Conservation (phyloP, 2,888 invertebrate species). For the Caenorhabditis imperialis region DNA sequence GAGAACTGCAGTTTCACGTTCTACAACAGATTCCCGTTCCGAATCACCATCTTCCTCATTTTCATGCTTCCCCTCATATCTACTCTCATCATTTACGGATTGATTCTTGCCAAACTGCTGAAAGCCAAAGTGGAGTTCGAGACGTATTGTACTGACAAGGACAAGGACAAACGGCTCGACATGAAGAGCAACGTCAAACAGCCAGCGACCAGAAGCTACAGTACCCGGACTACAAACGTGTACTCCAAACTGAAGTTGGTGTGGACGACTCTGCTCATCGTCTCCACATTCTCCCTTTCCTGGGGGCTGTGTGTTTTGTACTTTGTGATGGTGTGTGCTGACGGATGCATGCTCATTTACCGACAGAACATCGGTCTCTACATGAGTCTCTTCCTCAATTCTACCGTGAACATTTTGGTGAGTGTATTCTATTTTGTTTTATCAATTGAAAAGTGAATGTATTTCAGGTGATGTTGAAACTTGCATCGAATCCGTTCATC, state of each 20-base stretch:
- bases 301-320: constrained; percentile 76
- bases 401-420: constrained; percentile 72
- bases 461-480: constrained; percentile 74
- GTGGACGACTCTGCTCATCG: constrained; percentile 75
- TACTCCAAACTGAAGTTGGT: constrained; percentile 72
- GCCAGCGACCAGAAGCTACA: constrained; percentile 32
- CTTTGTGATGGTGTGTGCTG: constrained; percentile 72
- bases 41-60: constrained; percentile 70
- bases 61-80: constrained; percentile 74
- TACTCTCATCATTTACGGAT: constrained; percentile 67
- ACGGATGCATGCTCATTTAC: constrained; percentile 72
- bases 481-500: constrained; percentile 76
- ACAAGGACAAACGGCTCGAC: constrained; percentile 16
- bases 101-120: constrained; percentile 70
- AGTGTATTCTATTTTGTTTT: constrained; percentile 45
- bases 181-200: constrained; percentile 4
- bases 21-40: constrained; percentile 74
- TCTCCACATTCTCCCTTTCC: constrained; percentile 72
- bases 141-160: constrained; percentile 49
- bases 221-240: constrained; percentile 57
- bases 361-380: constrained; percentile 65
- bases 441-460: too few species aligned
- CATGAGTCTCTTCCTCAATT: constrained; percentile 67
- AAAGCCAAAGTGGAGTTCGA: constrained; percentile 75
- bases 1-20: constrained; percentile 67